Conservation (phyloP, 2,888 invertebrate genomes). For the Imbricaverruca yamaguchii region DNA sequence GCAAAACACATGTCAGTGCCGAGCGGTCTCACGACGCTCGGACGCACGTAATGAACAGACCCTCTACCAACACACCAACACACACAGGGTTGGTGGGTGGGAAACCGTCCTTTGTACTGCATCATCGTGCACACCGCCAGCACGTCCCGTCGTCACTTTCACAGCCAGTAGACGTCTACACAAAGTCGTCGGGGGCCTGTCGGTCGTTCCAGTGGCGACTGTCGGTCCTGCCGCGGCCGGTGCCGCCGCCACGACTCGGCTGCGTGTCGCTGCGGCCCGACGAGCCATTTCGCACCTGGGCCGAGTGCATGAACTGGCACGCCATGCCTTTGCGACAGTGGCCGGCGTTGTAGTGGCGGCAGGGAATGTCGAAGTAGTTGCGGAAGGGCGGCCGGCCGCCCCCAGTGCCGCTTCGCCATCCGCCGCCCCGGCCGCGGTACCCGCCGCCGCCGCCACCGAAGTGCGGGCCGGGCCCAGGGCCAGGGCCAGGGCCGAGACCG, state of each 20-base stretch:
- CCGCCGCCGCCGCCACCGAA: slow-evolving; percentile 68
- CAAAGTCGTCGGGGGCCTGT: not conserved
- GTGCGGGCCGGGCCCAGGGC: slow-evolving; percentile 55
- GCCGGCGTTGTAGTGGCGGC: slow-evolving; percentile 70
- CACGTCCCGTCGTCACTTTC: not conserved
- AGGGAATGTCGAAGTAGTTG: slow-evolving; percentile 42
- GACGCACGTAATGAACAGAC: too few species aligned
- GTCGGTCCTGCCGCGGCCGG: not conserved
- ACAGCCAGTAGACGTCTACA: not conserved
- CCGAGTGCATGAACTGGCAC: slow-evolving; percentile 65
- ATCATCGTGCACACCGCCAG: too few species aligned
- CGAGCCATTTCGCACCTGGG: not conserved
- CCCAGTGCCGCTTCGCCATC: not conserved
- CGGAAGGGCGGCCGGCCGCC: not conserved
- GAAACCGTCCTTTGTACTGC: not conserved
- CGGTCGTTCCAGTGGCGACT: not conserved
- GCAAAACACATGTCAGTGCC: too few species aligned
- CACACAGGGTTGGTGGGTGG: too few species aligned
- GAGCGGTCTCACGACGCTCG: too few species aligned
- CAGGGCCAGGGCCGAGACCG: not conserved
- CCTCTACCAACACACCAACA: too few species aligned
- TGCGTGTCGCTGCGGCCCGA: not conserved
- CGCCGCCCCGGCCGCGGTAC: not conserved
- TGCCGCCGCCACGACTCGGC: not conserved
- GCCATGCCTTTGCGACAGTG: slow-evolving; percentile 72